Evolutionary conservation across 2,113 vertebrate species (phyloP), one percentile per base, ranked within the genome.

Genomic region (Rhinoptilus africanus): DNA sequence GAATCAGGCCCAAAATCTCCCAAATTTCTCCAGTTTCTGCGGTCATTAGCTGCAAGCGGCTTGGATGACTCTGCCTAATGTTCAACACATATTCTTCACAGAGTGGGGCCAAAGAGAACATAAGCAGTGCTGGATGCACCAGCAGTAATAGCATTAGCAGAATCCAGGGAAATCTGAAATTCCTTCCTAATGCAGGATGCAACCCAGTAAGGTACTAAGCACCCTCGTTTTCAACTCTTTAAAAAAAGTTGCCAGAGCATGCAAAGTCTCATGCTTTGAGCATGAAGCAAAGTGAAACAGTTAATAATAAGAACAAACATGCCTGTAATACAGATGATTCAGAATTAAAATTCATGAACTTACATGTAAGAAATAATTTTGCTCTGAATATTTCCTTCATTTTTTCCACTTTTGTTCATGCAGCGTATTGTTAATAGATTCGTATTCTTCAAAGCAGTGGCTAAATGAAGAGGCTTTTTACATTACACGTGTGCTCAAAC

Each of bases 71-170:
- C 39, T 87, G 9, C 18, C 39, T 92, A 56, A 6, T 34, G 45
- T 41, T 79, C 3, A 26, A 81, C 3, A 8, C 24, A 43, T 37
- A 82, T 32, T 82, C 50, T 88, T 89, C 9, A 6, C 23, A 0
- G 39, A 80, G 43, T 53, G 35, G 51, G 82, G 85, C 90, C 71
- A 92, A 96, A 97, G 32, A 96, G 93, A 92, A 86, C 77, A 53
- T 47, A 85, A 51, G 92, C 94, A 95, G 72, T 21, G 76, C 37
- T 86, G 88, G 80, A 97, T 92, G 80, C 87, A 93, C 62, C 95
- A 95, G 91, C 96, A 97, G 90, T 92, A 95, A 97, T 18, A 97
- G 75, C 89, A 97, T 94, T 73, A 88, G 93, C 97, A 98, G 81
- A 93, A 94, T 73, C 41, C 7, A 32, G 45, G 50, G 80, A 97